Evolutionary conservation across 2,113 vertebrate genomes (phyloP).

Genomic region (Egretta garzetta): DNA sequence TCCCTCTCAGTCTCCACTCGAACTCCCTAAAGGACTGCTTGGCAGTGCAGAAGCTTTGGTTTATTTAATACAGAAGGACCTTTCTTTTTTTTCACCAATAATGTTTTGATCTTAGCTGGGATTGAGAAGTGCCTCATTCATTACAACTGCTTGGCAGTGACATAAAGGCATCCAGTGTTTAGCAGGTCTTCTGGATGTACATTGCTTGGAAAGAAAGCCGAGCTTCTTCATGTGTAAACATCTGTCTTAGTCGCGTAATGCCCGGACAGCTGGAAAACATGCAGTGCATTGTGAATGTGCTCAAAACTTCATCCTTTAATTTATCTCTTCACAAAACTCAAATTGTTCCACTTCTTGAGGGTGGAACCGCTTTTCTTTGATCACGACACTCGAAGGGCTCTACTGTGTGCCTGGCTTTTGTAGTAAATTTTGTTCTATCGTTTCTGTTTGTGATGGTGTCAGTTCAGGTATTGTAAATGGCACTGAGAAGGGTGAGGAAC

Average conservation of each 20-base stretch:
- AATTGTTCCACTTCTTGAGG: not conserved
- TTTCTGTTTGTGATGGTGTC: not conserved
- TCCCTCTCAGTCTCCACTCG: slow-evolving; percentile 27
- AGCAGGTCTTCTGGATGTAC: slow-evolving; percentile 27
- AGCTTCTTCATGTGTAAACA: slow-evolving; percentile 12
- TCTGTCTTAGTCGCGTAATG: not conserved
- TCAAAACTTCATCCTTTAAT: not conserved
- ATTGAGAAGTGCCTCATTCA: slow-evolving; percentile 36
- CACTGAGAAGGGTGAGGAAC: not conserved
- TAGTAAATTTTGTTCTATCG: not conserved
- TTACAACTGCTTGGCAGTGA: not conserved
- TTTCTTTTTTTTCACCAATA: slow-evolving; percentile 36
- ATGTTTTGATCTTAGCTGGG: slow-evolving; percentile 45
- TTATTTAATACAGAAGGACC: slow-evolving; percentile 52
- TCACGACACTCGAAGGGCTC: not conserved
- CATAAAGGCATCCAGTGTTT: slow-evolving; percentile 51
- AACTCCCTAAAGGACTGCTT: slow-evolving; percentile 11
- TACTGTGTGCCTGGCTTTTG: not conserved
- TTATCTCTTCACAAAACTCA: not conserved
- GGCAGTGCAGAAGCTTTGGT: not conserved
- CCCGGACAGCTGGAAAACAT: not conserved
- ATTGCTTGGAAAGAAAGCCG: slow-evolving; percentile 14
- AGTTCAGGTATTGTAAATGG: not conserved
- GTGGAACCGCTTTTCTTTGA: not conserved
- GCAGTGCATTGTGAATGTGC: not conserved